Evolutionary conservation across 1,140 invertebrate species (phyloP).

Genomic region (Drosophila kohkoa): DNA sequence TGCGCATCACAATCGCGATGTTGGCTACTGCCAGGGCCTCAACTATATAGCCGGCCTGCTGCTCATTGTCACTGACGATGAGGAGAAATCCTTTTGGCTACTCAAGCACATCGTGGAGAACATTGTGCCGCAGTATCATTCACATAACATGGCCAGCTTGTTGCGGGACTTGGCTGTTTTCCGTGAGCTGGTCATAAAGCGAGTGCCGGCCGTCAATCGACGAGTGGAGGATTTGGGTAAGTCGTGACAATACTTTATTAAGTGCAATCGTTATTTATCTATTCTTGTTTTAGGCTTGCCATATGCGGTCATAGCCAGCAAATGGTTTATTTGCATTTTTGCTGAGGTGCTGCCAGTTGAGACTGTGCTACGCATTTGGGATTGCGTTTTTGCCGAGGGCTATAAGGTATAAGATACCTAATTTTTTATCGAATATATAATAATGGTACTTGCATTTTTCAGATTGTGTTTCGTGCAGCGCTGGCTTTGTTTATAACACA

Average conservation of each 20-base stretch:
- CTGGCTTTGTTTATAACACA: conserved; percentile 91
- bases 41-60: conserved; percentile 95
- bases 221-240: conserved; percentile 90
- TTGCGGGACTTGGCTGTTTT: conserved; percentile 95
- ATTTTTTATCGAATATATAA: neutral
- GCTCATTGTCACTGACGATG: conserved; percentile 93
- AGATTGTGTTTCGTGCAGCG: conserved; percentile 91
- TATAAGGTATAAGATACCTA: conserved; percentile 88
- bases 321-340: conserved; percentile 97
- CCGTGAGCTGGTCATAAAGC: conserved; percentile 92
- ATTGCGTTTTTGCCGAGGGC: conserved; percentile 97
- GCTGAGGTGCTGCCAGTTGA: conserved; percentile 96
- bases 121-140: conserved; percentile 95
- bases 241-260: neutral
- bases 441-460: neutral
- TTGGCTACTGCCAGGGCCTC: conserved; percentile 97
- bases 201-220: conserved; percentile 91
- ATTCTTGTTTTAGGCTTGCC: conserved; percentile 86
- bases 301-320: conserved; percentile 95
- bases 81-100: conserved; percentile 96
- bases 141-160: conserved; percentile 94
- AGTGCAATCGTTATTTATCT: neutral
- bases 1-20: conserved; percentile 93
- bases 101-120: conserved; percentile 94
- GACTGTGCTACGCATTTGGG: conserved; percentile 96